Evolutionary conservation across 1,140 invertebrate species (phyloP).

Genomic region (Drosophila elegans): DNA sequence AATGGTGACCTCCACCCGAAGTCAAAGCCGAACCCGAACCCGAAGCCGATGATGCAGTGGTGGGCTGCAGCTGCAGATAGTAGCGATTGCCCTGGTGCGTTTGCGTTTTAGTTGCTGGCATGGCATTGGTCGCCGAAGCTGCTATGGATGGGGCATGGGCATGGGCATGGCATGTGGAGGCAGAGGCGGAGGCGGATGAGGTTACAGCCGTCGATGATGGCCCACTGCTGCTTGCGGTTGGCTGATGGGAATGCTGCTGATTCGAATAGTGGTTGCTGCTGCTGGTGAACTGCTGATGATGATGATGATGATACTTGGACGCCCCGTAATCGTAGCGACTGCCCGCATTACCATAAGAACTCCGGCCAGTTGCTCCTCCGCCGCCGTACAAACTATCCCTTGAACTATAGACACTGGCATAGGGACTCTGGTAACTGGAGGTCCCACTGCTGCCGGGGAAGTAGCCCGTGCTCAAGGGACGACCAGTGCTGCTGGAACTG

Average conservation of each 20-base stretch:
- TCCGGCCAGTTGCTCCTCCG: slow-evolving; percentile 24
- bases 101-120: slow-evolving; percentile 41
- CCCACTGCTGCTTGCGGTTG: slow-evolving; percentile 21
- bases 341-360: slow-evolving; percentile 48
- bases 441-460: slow-evolving; percentile 49
- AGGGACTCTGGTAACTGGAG: slow-evolving; percentile 77
- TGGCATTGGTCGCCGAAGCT: slow-evolving; percentile 30
- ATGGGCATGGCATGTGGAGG: slow-evolving; percentile 47
- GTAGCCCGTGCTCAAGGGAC: slow-evolving; percentile 77
- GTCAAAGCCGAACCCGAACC: slow-evolving; percentile 11
- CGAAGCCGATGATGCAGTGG: slow-evolving; percentile 10
- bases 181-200: slow-evolving; percentile 52
- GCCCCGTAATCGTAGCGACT: slow-evolving; percentile 67
- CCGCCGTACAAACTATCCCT: slow-evolving; percentile 77
- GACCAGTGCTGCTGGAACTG: slow-evolving; percentile 53
- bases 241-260: slow-evolving; percentile 34
- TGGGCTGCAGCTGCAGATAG: slow-evolving; percentile 56
- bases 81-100: slow-evolving; percentile 56
- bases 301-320: slow-evolving; percentile 53
- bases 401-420: slow-evolving; percentile 78
- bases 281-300: slow-evolving; percentile 39
- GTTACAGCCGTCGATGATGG: slow-evolving; percentile 15
- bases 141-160: slow-evolving; percentile 30
- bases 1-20: slow-evolving; percentile 31
- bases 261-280: slow-evolving; percentile 48